phyloP scores from a whole-genome alignment of 2,113 vertebrate species.

The Pedetes capensis region DNA sequence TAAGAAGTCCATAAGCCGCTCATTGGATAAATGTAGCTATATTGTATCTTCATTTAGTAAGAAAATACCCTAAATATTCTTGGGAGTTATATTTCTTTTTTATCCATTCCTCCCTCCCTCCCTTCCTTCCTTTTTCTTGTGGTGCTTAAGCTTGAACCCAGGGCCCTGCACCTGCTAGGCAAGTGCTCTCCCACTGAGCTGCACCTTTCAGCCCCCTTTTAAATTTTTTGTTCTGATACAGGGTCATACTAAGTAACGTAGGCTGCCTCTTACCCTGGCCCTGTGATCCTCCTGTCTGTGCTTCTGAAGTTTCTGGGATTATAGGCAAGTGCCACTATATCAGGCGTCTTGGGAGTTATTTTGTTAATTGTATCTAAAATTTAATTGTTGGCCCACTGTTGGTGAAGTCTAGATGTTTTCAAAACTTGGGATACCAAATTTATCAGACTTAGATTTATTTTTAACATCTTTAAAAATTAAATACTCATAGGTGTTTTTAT shows the following conservation, averaged over 20 bases:
- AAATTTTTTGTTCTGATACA: too few relatives aligned
- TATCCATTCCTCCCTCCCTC: too few relatives aligned
- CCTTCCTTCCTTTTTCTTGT: too few relatives aligned
- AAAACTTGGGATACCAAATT: constrained; percentile 7
- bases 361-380: constrained; percentile 8
- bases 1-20: background rate
- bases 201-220: too few relatives aligned
- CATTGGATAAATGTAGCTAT: background rate
- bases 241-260: too few relatives aligned
- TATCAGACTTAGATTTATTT: background rate
- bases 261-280: too few relatives aligned
- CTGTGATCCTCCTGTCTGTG: too few relatives aligned
- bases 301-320: too few relatives aligned
- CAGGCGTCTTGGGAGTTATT: constrained; percentile 16
- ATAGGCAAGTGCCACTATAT: too few relatives aligned
- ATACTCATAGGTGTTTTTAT: background rate
- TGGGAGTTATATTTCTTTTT: constrained; percentile 14
- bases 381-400: constrained; percentile 11
- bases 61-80: background rate
- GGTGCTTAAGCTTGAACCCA: too few relatives aligned
- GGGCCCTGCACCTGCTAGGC: too few relatives aligned
- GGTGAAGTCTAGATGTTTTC: background rate
- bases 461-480: constrained; percentile 15
- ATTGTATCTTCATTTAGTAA: background rate
- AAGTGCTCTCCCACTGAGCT: too few relatives aligned